A percentile compares a stretch with the other conserved stretches of the same genome.
These are phyloP conservation scores for Fistularia tabacaria DNA, from an alignment of 2,797 vertebrate species.

Conservation along the genomic window DNA sequence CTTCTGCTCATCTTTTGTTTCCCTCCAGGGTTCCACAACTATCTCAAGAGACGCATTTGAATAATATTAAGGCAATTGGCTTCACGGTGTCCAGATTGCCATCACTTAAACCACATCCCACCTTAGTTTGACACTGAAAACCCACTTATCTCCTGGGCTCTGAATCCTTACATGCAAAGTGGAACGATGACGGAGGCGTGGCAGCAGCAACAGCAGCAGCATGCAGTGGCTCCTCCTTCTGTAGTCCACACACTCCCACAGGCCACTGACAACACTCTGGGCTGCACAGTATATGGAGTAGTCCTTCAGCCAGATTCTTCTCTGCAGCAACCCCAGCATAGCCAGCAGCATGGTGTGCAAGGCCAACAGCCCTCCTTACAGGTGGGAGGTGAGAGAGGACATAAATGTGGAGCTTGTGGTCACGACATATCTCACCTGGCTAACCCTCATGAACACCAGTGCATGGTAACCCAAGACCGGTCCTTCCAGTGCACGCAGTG, in stretches of 20 bases:
- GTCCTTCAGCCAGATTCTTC: constrained; percentile 86
- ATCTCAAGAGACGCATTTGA: constrained; percentile 23
- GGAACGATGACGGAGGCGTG: constrained; percentile 83
- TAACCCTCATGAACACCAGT: constrained; percentile 94
- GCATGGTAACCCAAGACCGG: constrained; percentile 90
- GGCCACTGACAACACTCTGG: constrained; percentile 83
- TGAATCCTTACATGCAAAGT: constrained; percentile 58
- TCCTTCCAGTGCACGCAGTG: constrained; percentile 98
- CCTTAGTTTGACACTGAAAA: constrained; percentile 13
- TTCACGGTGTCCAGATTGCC: constrained; percentile 4
- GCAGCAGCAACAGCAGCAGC: constrained; percentile 84
- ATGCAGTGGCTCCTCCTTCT: constrained; percentile 83
- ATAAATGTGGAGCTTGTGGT: constrained; percentile 90
- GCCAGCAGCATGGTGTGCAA: constrained; percentile 69
- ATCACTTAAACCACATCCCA: constrained; percentile 17
- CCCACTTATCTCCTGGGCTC: constrained; percentile 23
- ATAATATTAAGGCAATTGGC: neutral
- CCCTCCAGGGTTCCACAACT: constrained; percentile 25
- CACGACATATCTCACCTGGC: constrained; percentile 90
- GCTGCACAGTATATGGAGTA: constrained; percentile 91
- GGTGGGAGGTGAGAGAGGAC: constrained; percentile 80
- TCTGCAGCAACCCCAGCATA: constrained; percentile 76
- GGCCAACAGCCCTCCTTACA: constrained; percentile 74
- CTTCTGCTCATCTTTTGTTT: constrained; percentile 2
- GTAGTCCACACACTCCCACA: constrained; percentile 87